Evolutionary conservation across 2,797 vertebrate genomes (phyloP), one percentile per base, ranked within the genome.

Genomic region (Gephyroberyx darwinii): DNA sequence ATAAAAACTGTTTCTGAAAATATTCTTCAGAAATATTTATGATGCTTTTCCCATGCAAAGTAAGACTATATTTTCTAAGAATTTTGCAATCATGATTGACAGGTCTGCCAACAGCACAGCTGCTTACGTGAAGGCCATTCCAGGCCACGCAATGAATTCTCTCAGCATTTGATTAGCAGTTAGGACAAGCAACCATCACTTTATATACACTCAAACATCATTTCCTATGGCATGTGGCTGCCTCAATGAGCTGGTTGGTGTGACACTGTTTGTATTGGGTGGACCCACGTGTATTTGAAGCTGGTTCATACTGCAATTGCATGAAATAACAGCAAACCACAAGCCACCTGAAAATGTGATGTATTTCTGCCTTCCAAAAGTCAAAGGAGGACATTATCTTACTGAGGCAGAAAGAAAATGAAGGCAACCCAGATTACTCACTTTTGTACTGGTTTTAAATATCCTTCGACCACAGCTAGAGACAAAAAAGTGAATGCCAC

Each of bases 181-280:
- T 35, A 62, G 43, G 47, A 67, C 45, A 33, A 56, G 54, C 41
- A 74, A 53, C 20, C 33, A 1, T 57, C 31, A 10, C 39, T 71
- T 71, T 66, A 39, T 41, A 43, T 52, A 22, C 65, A 52, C 53
- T 61, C 37, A 20, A 35, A 72, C 65, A 62, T 55, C 37, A 61
- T 77, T 77, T 86, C 78, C 56, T 70, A 52, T 50, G 35, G 52
- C 69, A 51, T 77, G 81, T 33, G 77, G 83, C 77, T 63, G 71
- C 54, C 39, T 60, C 48, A 71, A 77, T 63, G 63, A 51, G 63
- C 31, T 65, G 72, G 20, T 53, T 71, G 60, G 60, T 55, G 65
- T 53, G 63, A 57, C 43, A 45, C 17, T 76, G 77, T 83, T 73
- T 76, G 73, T 43, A 45, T 53, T 79, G 74, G 74, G 47, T 37